Percentiles rank a stretch among this genome's conserved stretches.
Evolutionary conservation across 1,140 invertebrate genomes (phyloP).

Genomic region (Tigriopus japonicus): DNA sequence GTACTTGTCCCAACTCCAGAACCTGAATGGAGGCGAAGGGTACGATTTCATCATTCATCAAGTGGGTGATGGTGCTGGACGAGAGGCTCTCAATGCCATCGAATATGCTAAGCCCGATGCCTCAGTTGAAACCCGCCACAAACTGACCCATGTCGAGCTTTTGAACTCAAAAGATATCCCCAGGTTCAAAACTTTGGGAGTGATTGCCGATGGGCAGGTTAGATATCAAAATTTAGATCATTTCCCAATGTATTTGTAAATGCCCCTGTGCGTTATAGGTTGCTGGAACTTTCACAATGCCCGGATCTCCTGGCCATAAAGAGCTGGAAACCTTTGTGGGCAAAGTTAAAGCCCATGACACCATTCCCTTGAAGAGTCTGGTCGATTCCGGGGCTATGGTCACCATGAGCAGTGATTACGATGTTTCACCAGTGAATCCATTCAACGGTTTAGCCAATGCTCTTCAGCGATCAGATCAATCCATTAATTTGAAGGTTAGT

Average conservation of each 20-base stretch:
- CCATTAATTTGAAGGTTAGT: background rate
- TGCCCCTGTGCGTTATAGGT: too few relatives aligned
- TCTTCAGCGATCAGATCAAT: background rate
- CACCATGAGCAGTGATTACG: background rate
- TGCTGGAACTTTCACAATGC: background rate
- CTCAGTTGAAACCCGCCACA: background rate
- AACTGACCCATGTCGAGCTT: background rate
- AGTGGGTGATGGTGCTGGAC: background rate
- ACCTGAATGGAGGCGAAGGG: background rate
- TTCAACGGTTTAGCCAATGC: background rate
- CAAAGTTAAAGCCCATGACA: background rate
- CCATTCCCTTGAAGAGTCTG: background rate
- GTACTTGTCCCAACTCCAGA: background rate
- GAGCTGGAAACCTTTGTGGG: background rate
- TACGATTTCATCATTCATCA: background rate
- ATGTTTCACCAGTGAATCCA: background rate
- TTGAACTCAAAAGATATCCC: background rate
- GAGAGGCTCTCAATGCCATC: background rate
- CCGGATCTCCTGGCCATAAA: background rate
- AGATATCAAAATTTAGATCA: too few relatives aligned
- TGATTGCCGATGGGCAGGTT: background rate
- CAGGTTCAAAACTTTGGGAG: background rate
- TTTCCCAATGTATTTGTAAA: too few relatives aligned
- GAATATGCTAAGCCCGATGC: background rate
- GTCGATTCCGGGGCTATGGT: background rate